phyloP scores from a whole-genome alignment of 2,888 invertebrate species.

The Hyposoter didymator region DNA sequence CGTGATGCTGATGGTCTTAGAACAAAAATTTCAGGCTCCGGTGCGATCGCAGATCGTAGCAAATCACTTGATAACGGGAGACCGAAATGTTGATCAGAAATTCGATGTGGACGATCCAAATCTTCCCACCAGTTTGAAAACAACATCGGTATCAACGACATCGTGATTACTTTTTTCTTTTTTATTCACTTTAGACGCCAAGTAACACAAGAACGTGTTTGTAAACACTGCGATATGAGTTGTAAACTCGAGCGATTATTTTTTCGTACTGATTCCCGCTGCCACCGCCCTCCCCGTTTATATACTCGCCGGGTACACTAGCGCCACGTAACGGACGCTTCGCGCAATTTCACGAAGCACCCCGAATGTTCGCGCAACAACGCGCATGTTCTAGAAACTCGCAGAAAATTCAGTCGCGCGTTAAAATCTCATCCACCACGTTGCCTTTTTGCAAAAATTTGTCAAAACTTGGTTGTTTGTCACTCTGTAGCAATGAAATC shows the following conservation, averaged over 20 bases:
- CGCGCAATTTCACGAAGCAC: background rate
- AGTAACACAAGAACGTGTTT: slow-evolving; percentile 15
- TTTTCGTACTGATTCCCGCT: slow-evolving; percentile 53
- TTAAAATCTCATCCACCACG: background rate
- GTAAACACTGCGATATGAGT: slow-evolving; percentile 28
- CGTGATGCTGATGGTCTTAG: slow-evolving; percentile 59
- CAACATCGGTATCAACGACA: slow-evolving; percentile 91
- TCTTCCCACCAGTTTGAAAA: slow-evolving; percentile 95
- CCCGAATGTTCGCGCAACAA: slow-evolving; percentile 2
- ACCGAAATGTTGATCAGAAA: slow-evolving; percentile 93
- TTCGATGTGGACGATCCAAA: slow-evolving; percentile 89
- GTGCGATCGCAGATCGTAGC: slow-evolving; percentile 77
- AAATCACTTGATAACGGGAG: slow-evolving; percentile 91
- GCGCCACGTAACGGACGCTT: slow-evolving; percentile 8
- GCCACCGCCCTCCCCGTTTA: slow-evolving; percentile 41
- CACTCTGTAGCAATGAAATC: too few relatives aligned
- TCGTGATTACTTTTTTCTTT: slow-evolving; percentile 75
- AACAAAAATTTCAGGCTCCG: slow-evolving; percentile 61
- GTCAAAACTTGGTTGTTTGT: background rate
- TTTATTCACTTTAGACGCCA: background rate
- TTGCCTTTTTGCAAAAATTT: background rate
- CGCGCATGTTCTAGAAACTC: slow-evolving; percentile 38
- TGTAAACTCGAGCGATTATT: slow-evolving; percentile 23
- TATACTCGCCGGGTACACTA: slow-evolving; percentile 56
- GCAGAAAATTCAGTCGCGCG: background rate